Evolutionary conservation across 2,888 invertebrate species (phyloP).

Genomic region (Cosmia trapezina): DNA sequence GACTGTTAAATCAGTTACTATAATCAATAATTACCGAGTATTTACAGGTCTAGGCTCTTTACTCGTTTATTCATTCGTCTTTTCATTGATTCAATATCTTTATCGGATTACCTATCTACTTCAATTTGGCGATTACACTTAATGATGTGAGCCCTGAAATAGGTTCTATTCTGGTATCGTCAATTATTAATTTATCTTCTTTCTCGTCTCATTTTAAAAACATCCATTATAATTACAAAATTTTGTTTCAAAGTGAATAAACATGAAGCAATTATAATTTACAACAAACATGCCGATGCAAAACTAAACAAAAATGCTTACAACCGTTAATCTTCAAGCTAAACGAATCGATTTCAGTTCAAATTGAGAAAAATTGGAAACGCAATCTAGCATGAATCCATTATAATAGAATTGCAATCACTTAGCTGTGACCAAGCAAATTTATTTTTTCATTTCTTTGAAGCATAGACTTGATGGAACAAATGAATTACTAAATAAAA

Average conservation of each 20-base stretch:
- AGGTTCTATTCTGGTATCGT: background rate
- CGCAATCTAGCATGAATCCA: constrained; percentile 58
- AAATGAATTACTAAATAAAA: constrained; percentile 28
- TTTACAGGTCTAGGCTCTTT: background rate
- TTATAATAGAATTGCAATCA: constrained; percentile 56
- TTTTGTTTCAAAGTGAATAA: constrained; percentile 5
- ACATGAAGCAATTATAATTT: constrained; percentile 51
- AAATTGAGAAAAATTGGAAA: constrained; percentile 63
- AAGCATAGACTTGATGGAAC: constrained; percentile 11
- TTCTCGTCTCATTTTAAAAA: constrained; percentile 14
- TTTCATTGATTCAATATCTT: background rate
- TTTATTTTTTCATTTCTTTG: constrained; percentile 28
- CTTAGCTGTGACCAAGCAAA: constrained; percentile 41
- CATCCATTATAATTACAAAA: constrained; percentile 3
- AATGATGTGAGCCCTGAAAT: background rate
- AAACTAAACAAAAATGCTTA: constrained; percentile 53
- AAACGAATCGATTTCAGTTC: constrained; percentile 63
- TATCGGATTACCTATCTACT: background rate
- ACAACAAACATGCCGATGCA: constrained; percentile 50
- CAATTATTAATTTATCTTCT: background rate
- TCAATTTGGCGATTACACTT: background rate
- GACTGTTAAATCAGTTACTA: background rate
- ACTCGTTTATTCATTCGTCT: background rate
- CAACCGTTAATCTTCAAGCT: constrained; percentile 54
- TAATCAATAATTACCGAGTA: background rate